Evolutionary conservation across 2,113 vertebrate species (phyloP).

Genomic region (Sisor rabdophorus): DNA sequence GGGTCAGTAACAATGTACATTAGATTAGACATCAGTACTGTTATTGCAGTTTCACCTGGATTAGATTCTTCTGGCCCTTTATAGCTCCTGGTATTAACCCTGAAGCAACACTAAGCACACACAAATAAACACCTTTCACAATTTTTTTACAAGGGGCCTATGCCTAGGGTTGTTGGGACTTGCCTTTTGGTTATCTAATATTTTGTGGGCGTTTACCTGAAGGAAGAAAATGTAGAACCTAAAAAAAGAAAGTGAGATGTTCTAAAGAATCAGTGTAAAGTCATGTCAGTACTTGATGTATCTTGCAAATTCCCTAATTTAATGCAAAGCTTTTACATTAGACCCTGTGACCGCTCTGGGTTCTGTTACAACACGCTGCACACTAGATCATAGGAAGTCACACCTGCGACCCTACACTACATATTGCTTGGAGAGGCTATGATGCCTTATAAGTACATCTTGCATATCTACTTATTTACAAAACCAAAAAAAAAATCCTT

Average conservation of each 20-base stretch:
- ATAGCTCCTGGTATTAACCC: too few species aligned
- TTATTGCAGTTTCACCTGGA: not conserved
- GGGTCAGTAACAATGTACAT: not conserved
- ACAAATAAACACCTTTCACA: not conserved
- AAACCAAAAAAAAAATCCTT: too few species aligned
- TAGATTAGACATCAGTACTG: not conserved
- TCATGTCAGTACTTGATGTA: not conserved
- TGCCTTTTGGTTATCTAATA: constrained; percentile 24
- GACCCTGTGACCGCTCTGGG: not conserved
- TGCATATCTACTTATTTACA: not conserved
- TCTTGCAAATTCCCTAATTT: not conserved
- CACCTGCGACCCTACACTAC: not conserved
- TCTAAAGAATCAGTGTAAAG: not conserved
- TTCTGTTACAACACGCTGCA: not conserved
- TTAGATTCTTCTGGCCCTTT: not conserved
- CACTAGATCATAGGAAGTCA: not conserved
- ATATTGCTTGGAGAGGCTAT: not conserved
- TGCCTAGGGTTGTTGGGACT: not conserved
- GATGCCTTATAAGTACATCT: not conserved
- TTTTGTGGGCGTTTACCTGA: constrained; percentile 24
- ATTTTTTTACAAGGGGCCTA: not conserved
- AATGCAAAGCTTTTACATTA: not conserved
- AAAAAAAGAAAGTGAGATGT: not conserved
- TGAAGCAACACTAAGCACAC: not conserved
- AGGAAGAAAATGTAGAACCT: not conserved